Base-by-base conservation (phyloP, 2,797 vertebrate genomes). In the Telmatherina bonti region DNA sequence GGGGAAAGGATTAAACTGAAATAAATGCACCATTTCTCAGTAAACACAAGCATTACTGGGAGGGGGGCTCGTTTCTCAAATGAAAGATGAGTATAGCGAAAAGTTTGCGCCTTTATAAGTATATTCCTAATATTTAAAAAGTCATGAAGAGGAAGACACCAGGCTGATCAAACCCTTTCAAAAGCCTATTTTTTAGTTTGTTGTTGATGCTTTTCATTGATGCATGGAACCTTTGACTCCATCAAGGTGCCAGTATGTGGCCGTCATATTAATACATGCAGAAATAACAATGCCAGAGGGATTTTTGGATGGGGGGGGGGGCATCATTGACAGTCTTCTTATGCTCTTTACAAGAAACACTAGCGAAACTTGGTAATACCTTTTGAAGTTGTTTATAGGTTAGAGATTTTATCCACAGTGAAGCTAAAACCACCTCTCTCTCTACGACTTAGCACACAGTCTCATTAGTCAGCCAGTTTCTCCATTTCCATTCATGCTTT, bases 1-100 rank as follows among this genome's bases (percentile, higher is more conserved):
- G 81, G 2, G 55, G 66, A 73, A 36, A 56, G 84, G 85, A 88
- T 88, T 91, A 90, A 76, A 71, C 63, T 5, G 47, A 82, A 85
- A 87, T 83, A 84, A 84, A 88, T 67, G 68, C 72, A 84, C 67
- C 68, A 70, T 67, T 84, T 81, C 55, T 62, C 54, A 3, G 76
- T 85, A 82, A 86, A 81, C 70, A 78, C 7, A 73, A 54, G 75
- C 53, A 68, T 68, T 47, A 60, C 33, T 2, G 55, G 54, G 27
- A 27, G 4, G 2, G 55, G 54, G 27, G 29, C 2, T 2, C n/a
- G 20, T 55, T 78, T 73, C 58, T 64, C 54, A 62, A 13, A 54
- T 58, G 5, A 35, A 38, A 16, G 0, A 31, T 31, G 1, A 56
- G 15, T 30, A 26, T 57, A 24, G 31, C 24, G 11, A 45, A 18